phyloP scores from a whole-genome alignment of 2,797 vertebrate genomes.

The Siniperca obscura region DNA sequence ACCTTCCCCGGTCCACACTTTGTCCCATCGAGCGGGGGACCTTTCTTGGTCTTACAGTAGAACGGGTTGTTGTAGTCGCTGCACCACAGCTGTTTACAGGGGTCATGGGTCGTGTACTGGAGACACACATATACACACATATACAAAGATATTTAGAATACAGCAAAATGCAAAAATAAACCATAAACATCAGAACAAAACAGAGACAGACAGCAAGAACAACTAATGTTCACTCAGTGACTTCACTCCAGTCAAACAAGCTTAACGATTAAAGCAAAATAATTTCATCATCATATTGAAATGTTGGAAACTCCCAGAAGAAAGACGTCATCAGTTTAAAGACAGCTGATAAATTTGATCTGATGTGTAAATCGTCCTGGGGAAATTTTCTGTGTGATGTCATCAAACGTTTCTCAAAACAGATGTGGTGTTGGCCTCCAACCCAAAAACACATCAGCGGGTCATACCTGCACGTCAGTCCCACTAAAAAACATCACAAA shows the following conservation, averaged over 20 bases:
- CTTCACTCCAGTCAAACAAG: background rate
- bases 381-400: conserved; percentile 7
- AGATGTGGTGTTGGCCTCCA: conserved; percentile 32
- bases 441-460: conserved; percentile 8
- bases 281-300: background rate
- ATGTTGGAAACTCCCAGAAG: conserved; percentile 38
- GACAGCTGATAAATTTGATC: background rate
- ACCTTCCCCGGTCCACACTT: conserved; percentile 95
- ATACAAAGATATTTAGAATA: background rate
- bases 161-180: background rate
- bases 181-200: background rate
- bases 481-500: background rate
- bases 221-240: background rate
- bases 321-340: background rate
- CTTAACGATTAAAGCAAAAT: background rate
- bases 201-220: background rate
- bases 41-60: conserved; percentile 97
- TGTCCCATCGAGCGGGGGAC: conserved; percentile 94
- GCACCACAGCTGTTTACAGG: conserved; percentile 98
- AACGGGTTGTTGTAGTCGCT: conserved; percentile 96
- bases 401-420: conserved; percentile 8
- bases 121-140: conserved; percentile 58
- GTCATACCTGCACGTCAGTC: conserved; percentile 80
- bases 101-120: conserved; percentile 93
- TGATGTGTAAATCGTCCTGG: background rate